Conservation (phyloP, 2,888 invertebrate species). For the Stegana nigrithorax region DNA sequence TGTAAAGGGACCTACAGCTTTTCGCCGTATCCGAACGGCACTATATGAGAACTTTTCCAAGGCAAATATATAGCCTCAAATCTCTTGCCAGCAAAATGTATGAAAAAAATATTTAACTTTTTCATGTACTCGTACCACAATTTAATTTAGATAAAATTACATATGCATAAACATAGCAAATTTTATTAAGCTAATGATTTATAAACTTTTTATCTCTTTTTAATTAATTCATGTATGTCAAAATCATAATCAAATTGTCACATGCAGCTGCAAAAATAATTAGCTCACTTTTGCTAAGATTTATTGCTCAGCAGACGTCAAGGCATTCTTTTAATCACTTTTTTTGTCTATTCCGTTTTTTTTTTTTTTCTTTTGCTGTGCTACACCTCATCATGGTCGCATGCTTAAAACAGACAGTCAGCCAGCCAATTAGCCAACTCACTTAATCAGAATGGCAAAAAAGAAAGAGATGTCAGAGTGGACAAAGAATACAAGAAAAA, state of each 20-base stretch:
- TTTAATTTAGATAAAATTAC: not conserved
- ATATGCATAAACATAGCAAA: not conserved
- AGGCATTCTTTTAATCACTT: not conserved
- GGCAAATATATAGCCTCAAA: too few species aligned
- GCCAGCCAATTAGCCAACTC: constrained; percentile 41
- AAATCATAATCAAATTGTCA: constrained; percentile 52
- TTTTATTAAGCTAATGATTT: too few species aligned
- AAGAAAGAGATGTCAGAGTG: constrained; percentile 23
- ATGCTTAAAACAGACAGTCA: constrained; percentile 22
- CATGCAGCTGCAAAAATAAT: constrained; percentile 34
- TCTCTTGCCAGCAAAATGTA: too few species aligned
- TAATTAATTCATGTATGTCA: constrained; percentile 46
- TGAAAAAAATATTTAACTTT: too few species aligned
- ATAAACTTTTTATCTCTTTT: constrained; percentile 19
- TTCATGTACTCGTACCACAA: not conserved
- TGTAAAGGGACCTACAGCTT: too few species aligned
- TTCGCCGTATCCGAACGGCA: too few species aligned
- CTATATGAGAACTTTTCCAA: too few species aligned
- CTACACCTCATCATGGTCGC: not conserved
- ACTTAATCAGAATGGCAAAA: constrained; percentile 53
- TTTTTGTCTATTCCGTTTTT: not conserved
- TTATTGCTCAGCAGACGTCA: not conserved
- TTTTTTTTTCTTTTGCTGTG: too few species aligned
- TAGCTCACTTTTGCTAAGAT: not conserved
- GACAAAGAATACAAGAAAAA: too few species aligned